A percentile compares a stretch with the other conserved stretches of the same genome.
phyloP scores from a whole-genome alignment of 2,888 invertebrate genomes.

The Homarus gammarus region DNA sequence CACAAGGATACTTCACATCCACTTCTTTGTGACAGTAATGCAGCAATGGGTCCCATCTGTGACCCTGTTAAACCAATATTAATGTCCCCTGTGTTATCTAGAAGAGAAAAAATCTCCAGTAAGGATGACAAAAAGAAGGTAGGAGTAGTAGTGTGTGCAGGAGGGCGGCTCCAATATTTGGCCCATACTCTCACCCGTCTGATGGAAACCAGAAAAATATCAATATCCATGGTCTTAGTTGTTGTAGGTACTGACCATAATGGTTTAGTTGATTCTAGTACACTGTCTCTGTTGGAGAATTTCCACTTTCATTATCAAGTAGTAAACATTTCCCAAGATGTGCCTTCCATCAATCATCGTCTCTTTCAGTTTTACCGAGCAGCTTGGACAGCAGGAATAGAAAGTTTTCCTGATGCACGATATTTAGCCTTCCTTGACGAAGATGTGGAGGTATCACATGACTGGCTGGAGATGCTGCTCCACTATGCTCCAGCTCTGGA shows the following conservation, averaged over 20 bases:
- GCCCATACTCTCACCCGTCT: conserved; percentile 39
- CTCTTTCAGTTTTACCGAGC: conserved; percentile 63
- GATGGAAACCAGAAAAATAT: conserved; percentile 26
- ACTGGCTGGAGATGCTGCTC: conserved; percentile 63
- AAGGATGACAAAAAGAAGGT: not conserved
- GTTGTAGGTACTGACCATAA: conserved; percentile 38
- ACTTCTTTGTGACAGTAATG: conserved; percentile 25
- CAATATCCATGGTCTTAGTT: conserved; percentile 32
- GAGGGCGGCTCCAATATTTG: conserved; percentile 65
- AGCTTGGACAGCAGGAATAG: conserved; percentile 56
- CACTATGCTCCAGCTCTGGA: conserved; percentile 67
- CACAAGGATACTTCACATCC: not conserved
- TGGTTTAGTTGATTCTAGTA: conserved; percentile 21
- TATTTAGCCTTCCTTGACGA: conserved; percentile 74
- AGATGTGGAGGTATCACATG: conserved; percentile 70
- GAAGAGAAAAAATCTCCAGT: not conserved
- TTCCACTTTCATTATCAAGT: conserved; percentile 44
- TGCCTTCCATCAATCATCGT: conserved; percentile 35
- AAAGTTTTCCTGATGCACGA: conserved; percentile 38
- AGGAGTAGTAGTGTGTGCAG: conserved; percentile 65
- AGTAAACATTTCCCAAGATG: conserved; percentile 15
- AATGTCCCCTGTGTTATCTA: not conserved
- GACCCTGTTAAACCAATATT: conserved; percentile 21
- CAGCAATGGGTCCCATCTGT: conserved; percentile 56
- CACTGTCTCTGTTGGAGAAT: conserved; percentile 42